Evolutionary conservation across 92 coral and sea anemone genomes (phyloP).

Genomic region (Siderastrea radians): DNA sequence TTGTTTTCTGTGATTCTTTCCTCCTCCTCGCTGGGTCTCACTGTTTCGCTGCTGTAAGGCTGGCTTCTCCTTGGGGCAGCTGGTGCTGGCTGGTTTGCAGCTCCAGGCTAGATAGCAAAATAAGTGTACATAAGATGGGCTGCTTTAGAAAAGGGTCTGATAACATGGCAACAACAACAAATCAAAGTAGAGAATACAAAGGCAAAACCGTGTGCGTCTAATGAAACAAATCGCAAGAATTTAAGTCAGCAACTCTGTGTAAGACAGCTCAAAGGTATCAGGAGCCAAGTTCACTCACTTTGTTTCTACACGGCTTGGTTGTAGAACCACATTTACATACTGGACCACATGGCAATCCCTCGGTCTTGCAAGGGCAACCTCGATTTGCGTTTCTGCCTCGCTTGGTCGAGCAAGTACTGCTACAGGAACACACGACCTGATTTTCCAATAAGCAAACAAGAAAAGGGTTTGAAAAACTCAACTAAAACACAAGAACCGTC

Average conservation of each 20-base stretch:
- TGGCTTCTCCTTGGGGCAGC: slow-evolving; percentile 4
- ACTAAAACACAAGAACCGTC: too few relatives aligned
- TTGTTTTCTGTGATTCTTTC: slow-evolving; percentile 29
- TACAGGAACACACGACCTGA: slow-evolving; percentile 8
- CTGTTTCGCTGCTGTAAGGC: slow-evolving; percentile 14
- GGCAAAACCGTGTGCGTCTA: too few relatives aligned
- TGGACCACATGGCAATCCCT: slow-evolving; percentile 1
- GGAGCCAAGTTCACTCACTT: neutral
- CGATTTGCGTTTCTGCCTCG: slow-evolving; percentile 6
- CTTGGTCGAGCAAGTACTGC: slow-evolving; percentile 18
- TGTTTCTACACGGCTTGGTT: slow-evolving; percentile 31
- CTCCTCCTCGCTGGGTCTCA: slow-evolving; percentile 19
- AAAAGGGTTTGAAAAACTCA: neutral
- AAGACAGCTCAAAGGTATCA: neutral
- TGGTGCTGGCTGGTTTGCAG: neutral
- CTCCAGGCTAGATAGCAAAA: neutral
- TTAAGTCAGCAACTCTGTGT: neutral
- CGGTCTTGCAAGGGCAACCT: slow-evolving; percentile 10
- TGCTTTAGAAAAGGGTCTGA: neutral
- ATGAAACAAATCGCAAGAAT: too few relatives aligned
- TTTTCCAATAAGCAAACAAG: neutral
- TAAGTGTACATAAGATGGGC: neutral
- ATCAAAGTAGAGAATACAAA: neutral
- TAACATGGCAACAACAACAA: neutral
- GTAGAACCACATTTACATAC: slow-evolving; percentile 10